phyloP scores from a whole-genome alignment of 2,113 vertebrate genomes.

The Passerina amoena region DNA sequence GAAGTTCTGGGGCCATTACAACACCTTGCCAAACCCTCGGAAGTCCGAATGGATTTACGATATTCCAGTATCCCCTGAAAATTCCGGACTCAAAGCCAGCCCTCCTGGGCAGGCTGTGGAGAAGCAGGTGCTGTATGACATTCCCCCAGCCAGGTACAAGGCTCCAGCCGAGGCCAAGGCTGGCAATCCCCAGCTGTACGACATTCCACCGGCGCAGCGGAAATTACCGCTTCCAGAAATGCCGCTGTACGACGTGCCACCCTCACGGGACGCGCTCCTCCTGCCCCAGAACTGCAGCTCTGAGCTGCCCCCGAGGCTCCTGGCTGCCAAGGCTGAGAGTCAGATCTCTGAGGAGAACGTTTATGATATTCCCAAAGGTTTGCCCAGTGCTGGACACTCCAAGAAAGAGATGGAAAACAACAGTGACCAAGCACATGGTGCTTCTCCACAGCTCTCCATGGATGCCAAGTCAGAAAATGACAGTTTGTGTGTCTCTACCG shows the following conservation, averaged over 20 bases:
- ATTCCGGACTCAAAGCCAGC: neutral
- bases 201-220: neutral
- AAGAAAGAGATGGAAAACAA: neutral
- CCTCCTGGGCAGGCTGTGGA: neutral
- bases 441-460: neutral
- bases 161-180: neutral
- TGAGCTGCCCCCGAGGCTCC: constrained; percentile 27
- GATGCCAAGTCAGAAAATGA: constrained; percentile 26
- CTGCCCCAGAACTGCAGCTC: neutral
- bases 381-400: neutral
- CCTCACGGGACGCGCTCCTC: neutral
- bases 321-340: constrained; percentile 62
- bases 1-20: constrained; percentile 55
- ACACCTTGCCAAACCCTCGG: constrained; percentile 75
- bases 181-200: neutral
- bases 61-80: constrained; percentile 75
- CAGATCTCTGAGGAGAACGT: constrained; percentile 65
- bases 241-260: constrained; percentile 43
- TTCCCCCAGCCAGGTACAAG: constrained; percentile 47
- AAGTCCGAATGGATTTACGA: constrained; percentile 89
- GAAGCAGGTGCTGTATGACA: constrained; percentile 22
- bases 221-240: constrained; percentile 28
- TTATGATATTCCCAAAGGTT: constrained; percentile 75
- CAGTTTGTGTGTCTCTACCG: constrained; percentile 26
- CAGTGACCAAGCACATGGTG: neutral